Base-by-base conservation (phyloP, 1,140 invertebrate genomes). In the Drosophila eugracilis region DNA sequence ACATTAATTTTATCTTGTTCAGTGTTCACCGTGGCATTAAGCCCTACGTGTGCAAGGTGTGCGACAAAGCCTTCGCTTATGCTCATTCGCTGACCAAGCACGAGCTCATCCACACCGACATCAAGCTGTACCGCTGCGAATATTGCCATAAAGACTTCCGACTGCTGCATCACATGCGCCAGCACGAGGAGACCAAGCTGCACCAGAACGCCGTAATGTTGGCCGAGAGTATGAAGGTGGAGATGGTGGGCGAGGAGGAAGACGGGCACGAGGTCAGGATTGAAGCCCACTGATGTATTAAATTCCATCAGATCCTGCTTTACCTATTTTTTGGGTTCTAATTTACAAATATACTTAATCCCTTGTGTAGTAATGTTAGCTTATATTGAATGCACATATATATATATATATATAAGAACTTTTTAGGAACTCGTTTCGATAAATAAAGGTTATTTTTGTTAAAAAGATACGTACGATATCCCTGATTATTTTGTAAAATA, bases 121-220 rank as follows among this genome's bases (percentile, higher is more conserved):
- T 90, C 5, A 91, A 91, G 34, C 22, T 90, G 15, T 91, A 91
- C 44, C 75, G 80, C 1, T 91, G 90, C 44, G 77, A 90, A 0
- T 91, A 89, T 24, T 91, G 90, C 21, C 65, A 85, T 19, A 91
- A 91, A 53, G 90, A 91, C 24, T 91, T 91, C 53, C 85, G 90
- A 0, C 37, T 91, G n/a, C 55, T 90, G 5, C 90, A 91, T 62
- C 90, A 91, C 41, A 85, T 91, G 86, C 88, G 90, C 7, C 90
- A 91, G 37, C 90, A 91, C 47, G 86, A 90, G 45, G 73, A 89
- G 37, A 91, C 90, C 12, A 90, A 85, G 45, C 52, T 78, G 12
- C 90, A 91, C 44, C 79, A 89, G n/a, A 91, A 90, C 24, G 89
- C 89, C 12, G 89, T 91, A 14, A 60, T 75, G 59, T 26, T 74